Base-by-base conservation (phyloP, 2,888 invertebrate species). In the Drosophila multiciliata region DNA sequence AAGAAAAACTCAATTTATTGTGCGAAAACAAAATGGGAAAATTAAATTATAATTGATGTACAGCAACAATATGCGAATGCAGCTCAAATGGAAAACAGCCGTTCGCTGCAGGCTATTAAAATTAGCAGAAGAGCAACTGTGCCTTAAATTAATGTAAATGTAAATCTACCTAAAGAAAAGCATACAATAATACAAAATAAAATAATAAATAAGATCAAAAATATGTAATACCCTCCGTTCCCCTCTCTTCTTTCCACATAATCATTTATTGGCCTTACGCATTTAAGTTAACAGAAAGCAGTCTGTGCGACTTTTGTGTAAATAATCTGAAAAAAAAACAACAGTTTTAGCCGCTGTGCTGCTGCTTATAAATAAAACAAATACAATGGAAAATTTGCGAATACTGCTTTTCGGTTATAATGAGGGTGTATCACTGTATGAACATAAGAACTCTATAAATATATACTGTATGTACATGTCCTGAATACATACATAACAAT, bases 281-380 rank as follows among this genome's bases (percentile, higher is more conserved):
- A 58, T 63, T 50, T 32, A 50, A 66, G 49, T 74, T 65, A 74
- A 55, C 69, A 49, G 65, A 63, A 74, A 62, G 48, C 50, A 55
- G 54, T 60, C 59, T 66, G 55, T 53, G 69, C 64, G 61, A 62
- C 55, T 64, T 62, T 50, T 60, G 59, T 72, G 72, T 73, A 73
- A 73, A 77, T 77, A 77, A 61, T 75, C 58, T 29, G 45, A 52
- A 66, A 58, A 42, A 42, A 65, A 42, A 67, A 66, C 59, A 73
- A 70, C 55, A 55, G 26, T 29, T 7, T 45, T 55, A 60, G 50
- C 48, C 45, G 58, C 42, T 53, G 53, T 40, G 50, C 23, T 32
- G 54, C 38, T 54, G 59, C 67, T 63, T 53, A 66, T 65, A 71
- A 71, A 71, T 71, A 71, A 71, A 71, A 64, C 48, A 23, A 45